Percentiles rank a stretch among this genome's conserved stretches.
phyloP scores from a whole-genome alignment of 2,888 invertebrate genomes.

The Acrobasis consociella region DNA sequence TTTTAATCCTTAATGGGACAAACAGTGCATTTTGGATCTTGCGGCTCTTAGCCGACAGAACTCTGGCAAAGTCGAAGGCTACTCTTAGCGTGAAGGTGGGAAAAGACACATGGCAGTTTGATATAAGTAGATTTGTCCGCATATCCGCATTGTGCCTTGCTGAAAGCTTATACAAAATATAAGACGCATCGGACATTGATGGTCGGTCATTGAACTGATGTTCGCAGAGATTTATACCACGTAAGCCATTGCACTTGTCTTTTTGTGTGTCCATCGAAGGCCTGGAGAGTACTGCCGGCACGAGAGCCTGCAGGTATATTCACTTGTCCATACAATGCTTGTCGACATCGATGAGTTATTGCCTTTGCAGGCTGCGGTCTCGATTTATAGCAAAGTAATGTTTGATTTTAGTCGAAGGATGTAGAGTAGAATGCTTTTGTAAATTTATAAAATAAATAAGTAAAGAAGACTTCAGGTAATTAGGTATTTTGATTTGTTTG shows the following conservation, averaged over 20 bases:
- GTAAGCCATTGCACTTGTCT: slow-evolving; percentile 23
- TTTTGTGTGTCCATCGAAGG: slow-evolving; percentile 33
- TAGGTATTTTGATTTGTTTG: background rate
- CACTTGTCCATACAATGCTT: slow-evolving; percentile 35
- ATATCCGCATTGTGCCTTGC: no score
- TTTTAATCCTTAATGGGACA: no score
- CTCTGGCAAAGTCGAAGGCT: no score
- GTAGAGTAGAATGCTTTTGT: background rate
- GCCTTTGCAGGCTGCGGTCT: background rate
- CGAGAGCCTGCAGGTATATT: slow-evolving; percentile 36
- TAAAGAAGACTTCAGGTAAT: no score
- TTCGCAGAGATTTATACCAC: slow-evolving; percentile 9
- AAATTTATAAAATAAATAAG: background rate
- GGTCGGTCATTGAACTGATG: slow-evolving; percentile 24
- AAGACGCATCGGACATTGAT: background rate
- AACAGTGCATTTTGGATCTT: no score
- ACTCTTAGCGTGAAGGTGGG: no score
- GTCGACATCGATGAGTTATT: slow-evolving; percentile 20
- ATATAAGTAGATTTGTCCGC: no score
- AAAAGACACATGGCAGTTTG: no score
- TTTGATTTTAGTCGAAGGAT: background rate
- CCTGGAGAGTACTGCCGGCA: slow-evolving; percentile 19
- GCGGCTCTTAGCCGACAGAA: no score
- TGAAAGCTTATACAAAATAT: background rate
- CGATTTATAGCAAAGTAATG: background rate